Conservation (phyloP, 2,888 invertebrate genomes). For the Orthosia incerta region DNA sequence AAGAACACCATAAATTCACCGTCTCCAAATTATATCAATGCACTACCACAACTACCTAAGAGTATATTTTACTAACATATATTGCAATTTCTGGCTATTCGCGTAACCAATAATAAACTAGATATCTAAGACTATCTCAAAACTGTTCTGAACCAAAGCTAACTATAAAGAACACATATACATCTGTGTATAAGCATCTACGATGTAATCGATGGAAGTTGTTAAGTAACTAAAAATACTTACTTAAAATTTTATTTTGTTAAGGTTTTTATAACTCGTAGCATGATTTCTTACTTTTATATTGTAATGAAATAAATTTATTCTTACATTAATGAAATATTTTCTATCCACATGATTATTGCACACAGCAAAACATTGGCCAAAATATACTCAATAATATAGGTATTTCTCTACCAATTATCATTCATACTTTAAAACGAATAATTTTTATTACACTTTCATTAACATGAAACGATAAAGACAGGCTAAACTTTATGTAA, state of each 20-base stretch:
- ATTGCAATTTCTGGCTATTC: background rate
- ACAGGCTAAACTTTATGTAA: background rate
- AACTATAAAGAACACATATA: background rate
- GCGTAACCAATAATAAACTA: background rate
- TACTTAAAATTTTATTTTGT: background rate
- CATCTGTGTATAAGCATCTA: too few relatives aligned
- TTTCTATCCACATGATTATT: background rate
- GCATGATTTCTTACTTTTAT: too few relatives aligned
- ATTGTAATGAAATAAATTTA: too few relatives aligned
- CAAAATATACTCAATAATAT: background rate
- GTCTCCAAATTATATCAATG: background rate
- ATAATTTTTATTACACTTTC: background rate
- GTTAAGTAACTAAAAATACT: background rate
- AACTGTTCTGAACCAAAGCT: background rate
- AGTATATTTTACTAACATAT: background rate
- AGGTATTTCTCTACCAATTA: background rate
- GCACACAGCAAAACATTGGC: background rate
- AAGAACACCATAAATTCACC: background rate
- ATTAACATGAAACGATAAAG: background rate
- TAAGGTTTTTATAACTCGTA: too few relatives aligned
- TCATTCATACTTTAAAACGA: background rate
- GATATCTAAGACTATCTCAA: background rate
- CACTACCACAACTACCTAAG: background rate
- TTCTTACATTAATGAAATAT: too few relatives aligned
- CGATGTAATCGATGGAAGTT: background rate